A percentile compares a stretch with the other conserved stretches of the same genome.
Conservation (phyloP, 2,797 vertebrate species). For the Falco naumanni region DNA sequence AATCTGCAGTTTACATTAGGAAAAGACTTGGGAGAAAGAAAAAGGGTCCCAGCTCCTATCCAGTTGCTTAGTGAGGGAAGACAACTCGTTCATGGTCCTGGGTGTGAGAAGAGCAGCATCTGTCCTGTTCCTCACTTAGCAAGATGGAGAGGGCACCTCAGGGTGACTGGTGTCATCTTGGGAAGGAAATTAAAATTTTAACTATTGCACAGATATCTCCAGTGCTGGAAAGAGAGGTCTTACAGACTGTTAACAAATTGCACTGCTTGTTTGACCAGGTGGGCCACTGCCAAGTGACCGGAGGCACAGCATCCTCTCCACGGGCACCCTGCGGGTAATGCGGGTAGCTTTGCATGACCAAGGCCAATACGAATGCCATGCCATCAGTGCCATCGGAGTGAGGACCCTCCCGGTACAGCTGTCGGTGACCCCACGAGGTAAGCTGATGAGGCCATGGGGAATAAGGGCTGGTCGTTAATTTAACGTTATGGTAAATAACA, state of each 20-base stretch:
- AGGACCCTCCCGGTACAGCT: slow-evolving; percentile 48
- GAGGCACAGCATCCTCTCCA: slow-evolving; percentile 69
- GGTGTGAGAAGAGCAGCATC: background rate
- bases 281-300: slow-evolving; percentile 65
- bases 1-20: background rate
- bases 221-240: background rate
- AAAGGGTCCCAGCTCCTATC: background rate
- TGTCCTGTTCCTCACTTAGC: background rate
- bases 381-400: slow-evolving; percentile 70
- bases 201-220: background rate
- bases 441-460: background rate
- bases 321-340: slow-evolving; percentile 63
- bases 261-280: background rate
- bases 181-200: background rate
- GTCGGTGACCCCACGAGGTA: slow-evolving; percentile 68
- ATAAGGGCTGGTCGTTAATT: fast-evolving
- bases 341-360: slow-evolving; percentile 69
- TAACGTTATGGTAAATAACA: fast-evolving
- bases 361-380: slow-evolving; percentile 77
- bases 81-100: background rate
- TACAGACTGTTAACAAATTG: fast-evolving
- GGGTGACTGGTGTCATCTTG: background rate
- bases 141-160: background rate
- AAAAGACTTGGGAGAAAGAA: background rate
- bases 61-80: background rate